Base-by-base conservation (phyloP, 1,140 invertebrate species). In the Plectrocnemia conspersa region DNA sequence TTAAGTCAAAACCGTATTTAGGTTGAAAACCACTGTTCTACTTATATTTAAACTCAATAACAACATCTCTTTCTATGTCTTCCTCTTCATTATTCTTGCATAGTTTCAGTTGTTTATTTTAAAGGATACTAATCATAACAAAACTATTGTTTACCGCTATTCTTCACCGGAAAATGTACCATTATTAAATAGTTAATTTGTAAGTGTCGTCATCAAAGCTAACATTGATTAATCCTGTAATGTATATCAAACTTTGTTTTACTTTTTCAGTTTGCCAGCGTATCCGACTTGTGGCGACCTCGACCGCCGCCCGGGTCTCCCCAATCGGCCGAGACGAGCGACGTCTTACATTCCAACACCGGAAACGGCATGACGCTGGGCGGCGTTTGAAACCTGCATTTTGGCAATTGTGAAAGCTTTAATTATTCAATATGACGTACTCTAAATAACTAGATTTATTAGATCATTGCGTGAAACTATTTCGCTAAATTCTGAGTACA, bases 261-360 rank as follows among this genome's bases (percentile, higher is more conserved):
- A 22, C 32, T n/a, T 52, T 55, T 59, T 22, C 35, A 59, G 57
- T 59, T 59, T 55, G 45, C 21, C 15, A 52, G 57, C 18, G 44
- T 59, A 4, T 59, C 57, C 3, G 52, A 59, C 19, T 24, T 59
- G 19, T 59, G 57, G 57, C 21, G 35, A n/a, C 52, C 50, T 1
- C 32, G 40, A 9, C 16, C 21, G 11, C 1, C 38, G 7, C 27
- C 42, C 6, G 11, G 9, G 13, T 29, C 44, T 29, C 44, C 44
- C 6, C 29, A 49, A 36, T 49, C 46, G 1, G 18, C 10, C n/a
- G 33, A 49, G 6, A 49, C 21, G 19, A 49, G 19, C 24, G 46
- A 49, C 13, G 18, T 38, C 11, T 21, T 36, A 15, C 25, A 49
- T 49, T 3, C 23, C 3, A 23, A 23, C n/a, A 19, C 45, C 7